Conservation (phyloP, 1,140 invertebrate genomes). For the Penaeus indicus region DNA sequence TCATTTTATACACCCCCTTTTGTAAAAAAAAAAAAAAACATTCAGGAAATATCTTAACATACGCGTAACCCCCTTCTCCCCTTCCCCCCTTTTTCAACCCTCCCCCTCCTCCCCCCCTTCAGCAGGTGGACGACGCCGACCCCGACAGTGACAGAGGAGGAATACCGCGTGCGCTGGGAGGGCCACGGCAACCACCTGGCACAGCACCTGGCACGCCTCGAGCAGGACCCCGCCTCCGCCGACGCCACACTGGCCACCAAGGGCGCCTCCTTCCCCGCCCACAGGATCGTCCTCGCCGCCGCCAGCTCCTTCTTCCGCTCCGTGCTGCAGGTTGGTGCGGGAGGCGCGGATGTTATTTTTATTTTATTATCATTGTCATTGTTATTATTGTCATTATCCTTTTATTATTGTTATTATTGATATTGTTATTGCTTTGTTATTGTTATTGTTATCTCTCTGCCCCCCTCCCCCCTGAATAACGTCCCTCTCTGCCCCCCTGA, state of each 20-base stretch:
- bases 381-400: too few relatives aligned
- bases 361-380: too few relatives aligned
- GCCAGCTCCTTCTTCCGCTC: conserved; percentile 50
- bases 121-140: not conserved
- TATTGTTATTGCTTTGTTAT: too few relatives aligned
- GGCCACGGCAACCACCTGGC: conserved; percentile 37
- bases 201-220: conserved; percentile 32
- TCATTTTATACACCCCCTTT: too few relatives aligned
- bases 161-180: conserved; percentile 49
- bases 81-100: too few relatives aligned
- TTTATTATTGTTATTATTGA: too few relatives aligned
- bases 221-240: conserved; percentile 34
- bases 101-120: too few relatives aligned
- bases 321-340: conserved; percentile 6
- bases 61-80: too few relatives aligned
- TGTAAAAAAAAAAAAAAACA: too few relatives aligned
- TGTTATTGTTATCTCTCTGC: not conserved
- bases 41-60: too few relatives aligned
- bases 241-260: conserved; percentile 46
- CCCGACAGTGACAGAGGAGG: not conserved
- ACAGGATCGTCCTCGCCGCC: conserved; percentile 50
- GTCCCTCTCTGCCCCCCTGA: not conserved
- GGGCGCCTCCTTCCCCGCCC: conserved; percentile 43
- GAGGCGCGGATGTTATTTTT: too few relatives aligned
- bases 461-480: not conserved